Conservation (phyloP, 2,113 vertebrate genomes). For the Puntigrus tetrazona region DNA sequence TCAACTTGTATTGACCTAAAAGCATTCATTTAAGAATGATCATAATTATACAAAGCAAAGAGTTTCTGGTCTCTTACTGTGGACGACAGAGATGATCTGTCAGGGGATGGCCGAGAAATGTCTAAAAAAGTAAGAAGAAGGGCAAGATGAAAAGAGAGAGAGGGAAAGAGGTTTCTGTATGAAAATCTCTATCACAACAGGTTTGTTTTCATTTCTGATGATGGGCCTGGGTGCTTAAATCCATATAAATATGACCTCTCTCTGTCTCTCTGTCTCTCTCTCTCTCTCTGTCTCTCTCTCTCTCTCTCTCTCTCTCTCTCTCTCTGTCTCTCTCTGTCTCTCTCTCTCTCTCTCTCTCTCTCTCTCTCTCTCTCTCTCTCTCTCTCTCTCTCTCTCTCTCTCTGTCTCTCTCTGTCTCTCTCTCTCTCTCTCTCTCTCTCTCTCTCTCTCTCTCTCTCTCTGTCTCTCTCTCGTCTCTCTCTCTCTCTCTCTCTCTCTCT, state of each 20-base stretch:
- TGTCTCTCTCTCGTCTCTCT: no score
- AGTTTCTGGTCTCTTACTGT: constrained; percentile 63
- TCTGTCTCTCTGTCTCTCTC: background rate
- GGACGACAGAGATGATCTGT: constrained; percentile 58
- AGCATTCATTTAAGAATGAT: background rate
- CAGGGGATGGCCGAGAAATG: constrained; percentile 50
- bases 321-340: no score
- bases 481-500: no score
- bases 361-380: no score
- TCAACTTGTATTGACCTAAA: background rate
- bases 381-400: no score
- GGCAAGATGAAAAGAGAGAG: background rate
- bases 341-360: no score
- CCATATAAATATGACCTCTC: background rate
- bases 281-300: no score
- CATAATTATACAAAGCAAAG: background rate
- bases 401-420: no score
- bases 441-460: no score
- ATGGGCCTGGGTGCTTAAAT: constrained; percentile 49
- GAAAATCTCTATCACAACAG: no score
- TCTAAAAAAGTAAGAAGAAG: constrained; percentile 58
- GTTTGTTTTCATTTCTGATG: constrained; percentile 65
- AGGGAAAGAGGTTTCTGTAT: constrained; percentile 40
- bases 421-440: no score
- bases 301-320: no score